Evolutionary conservation across 1,140 invertebrate genomes (phyloP).

Genomic region (Eurytemora carolleeae): DNA sequence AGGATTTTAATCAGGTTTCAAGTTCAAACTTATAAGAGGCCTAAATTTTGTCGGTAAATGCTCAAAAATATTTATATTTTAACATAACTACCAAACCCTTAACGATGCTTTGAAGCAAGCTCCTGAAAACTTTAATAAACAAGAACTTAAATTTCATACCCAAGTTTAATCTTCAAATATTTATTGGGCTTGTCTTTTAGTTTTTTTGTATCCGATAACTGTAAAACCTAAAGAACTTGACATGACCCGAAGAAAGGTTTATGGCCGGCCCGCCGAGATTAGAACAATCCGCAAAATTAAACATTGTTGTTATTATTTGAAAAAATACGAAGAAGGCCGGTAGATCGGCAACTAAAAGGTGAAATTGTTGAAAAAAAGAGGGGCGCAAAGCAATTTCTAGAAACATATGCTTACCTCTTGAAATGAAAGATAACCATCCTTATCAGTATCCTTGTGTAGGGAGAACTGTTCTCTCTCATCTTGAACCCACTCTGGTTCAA

Average conservation of each 20-base stretch:
- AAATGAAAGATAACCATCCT: conserved; percentile 68
- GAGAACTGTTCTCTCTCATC: conserved; percentile 79
- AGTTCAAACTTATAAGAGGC: no score
- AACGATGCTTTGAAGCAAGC: background rate
- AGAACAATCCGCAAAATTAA: no score
- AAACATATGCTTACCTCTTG: conserved; percentile 42
- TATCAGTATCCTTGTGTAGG: conserved; percentile 47
- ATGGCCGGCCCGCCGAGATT: background rate
- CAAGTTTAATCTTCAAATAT: no score
- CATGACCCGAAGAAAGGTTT: background rate
- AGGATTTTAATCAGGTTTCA: background rate
- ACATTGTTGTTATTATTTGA: background rate
- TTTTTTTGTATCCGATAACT: no score
- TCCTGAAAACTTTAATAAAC: no score
- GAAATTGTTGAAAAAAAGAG: background rate
- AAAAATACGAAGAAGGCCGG: background rate
- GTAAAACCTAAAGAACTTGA: background rate
- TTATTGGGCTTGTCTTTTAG: no score
- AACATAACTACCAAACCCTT: no score
- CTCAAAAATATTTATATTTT: background rate
- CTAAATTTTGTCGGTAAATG: background rate
- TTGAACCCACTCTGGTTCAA: conserved; percentile 84
- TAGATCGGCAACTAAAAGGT: background rate
- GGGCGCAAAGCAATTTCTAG: background rate
- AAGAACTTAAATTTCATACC: no score